Evolutionary conservation across 1,140 invertebrate genomes (phyloP).

Genomic region (Drosophila lowei): DNA sequence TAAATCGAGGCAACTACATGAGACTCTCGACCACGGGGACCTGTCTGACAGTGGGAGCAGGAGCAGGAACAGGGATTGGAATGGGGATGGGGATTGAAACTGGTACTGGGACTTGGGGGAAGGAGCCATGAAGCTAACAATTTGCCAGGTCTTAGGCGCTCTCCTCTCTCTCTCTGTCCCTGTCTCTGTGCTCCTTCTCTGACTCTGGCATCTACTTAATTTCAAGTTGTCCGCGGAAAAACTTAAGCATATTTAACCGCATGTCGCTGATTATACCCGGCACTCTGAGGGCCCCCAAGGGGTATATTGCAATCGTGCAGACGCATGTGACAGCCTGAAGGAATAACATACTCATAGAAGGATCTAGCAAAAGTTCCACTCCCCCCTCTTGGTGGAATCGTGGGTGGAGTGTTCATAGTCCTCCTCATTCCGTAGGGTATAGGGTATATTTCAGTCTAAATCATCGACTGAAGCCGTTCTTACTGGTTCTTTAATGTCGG

Average conservation of each 20-base stretch:
- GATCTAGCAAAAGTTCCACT: too few relatives aligned
- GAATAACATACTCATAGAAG: too few relatives aligned
- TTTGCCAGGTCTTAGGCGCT: constrained; percentile 43
- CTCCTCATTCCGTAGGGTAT: too few relatives aligned
- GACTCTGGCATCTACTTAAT: constrained; percentile 72
- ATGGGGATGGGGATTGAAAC: background rate
- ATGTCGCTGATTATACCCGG: constrained; percentile 53
- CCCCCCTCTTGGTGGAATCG: too few relatives aligned
- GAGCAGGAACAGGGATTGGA: background rate
- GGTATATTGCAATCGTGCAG: too few relatives aligned
- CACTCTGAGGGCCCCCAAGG: constrained; percentile 3
- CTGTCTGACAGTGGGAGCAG: constrained; percentile 15
- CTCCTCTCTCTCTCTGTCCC: background rate
- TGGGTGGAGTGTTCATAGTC: too few relatives aligned
- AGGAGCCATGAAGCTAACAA: constrained; percentile 16
- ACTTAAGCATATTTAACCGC: constrained; percentile 80
- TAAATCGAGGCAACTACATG: constrained; percentile 69
- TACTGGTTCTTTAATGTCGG: constrained; percentile 60
- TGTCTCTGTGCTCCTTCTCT: constrained; percentile 3
- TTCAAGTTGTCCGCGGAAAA: constrained; percentile 77
- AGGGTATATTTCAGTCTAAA: too few relatives aligned
- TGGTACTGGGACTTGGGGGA: background rate
- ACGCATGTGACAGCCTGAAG: too few relatives aligned
- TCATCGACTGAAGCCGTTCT: background rate
- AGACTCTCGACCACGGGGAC: constrained; percentile 13